Conservation (phyloP, 2,888 invertebrate species). For the Cybosia mesomella region DNA sequence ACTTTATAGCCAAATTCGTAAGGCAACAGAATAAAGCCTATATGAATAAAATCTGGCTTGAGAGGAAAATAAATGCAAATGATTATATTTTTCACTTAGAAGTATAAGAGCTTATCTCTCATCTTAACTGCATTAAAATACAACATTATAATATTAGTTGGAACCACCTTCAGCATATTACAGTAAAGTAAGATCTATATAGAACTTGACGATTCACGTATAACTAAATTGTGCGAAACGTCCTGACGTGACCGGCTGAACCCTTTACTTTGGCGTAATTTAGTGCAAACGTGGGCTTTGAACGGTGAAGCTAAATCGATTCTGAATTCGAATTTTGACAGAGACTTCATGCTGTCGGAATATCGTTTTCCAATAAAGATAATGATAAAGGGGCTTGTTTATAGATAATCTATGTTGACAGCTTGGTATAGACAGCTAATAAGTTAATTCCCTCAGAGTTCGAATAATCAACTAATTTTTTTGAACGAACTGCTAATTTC, state of each 20-base stretch:
- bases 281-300: slow-evolving; percentile 23
- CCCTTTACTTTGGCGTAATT: slow-evolving; percentile 41
- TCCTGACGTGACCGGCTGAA: slow-evolving; percentile 27
- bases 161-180: neutral
- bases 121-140: too few relatives aligned
- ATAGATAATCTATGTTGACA: slow-evolving; percentile 5
- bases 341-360: slow-evolving; percentile 11
- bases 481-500: neutral
- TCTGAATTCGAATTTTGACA: slow-evolving; percentile 16
- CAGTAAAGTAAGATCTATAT: neutral
- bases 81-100: too few relatives aligned
- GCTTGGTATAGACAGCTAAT: slow-evolving; percentile 9
- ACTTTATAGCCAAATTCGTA: too few relatives aligned
- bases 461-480: neutral
- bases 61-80: too few relatives aligned
- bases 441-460: neutral
- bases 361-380: slow-evolving; percentile 19
- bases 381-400: slow-evolving; percentile 8
- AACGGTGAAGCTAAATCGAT: slow-evolving; percentile 14
- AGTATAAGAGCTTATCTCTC: too few relatives aligned
- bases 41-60: too few relatives aligned
- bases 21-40: too few relatives aligned
- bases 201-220: slow-evolving; percentile 17
- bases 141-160: too few relatives aligned
- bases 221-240: slow-evolving; percentile 23